Base-by-base conservation (phyloP, 2,113 vertebrate species). In the Cebus imitator region DNA sequence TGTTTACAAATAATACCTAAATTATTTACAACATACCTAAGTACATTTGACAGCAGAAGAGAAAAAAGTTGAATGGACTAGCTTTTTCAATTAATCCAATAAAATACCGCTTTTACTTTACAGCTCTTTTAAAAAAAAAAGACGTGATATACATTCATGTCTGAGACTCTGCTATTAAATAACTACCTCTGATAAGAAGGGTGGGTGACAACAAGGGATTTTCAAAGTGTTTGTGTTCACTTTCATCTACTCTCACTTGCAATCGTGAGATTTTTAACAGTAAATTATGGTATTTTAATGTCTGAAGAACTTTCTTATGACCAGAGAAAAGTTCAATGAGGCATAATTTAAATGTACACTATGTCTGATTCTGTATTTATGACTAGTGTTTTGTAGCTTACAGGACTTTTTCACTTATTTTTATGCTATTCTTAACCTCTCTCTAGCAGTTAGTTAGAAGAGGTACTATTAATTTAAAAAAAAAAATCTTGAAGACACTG, bases 1-100 rank as follows among this genome's bases (percentile, higher is more conserved):
- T 96, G 81, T 87, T 97, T 96, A 84, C 93, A 97, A 97, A 96
- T 90, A 97, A 91, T 88, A 87, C 50, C 87, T 92, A 73, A 97
- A 96, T 96, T 96, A 97, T 97, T 97, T 95, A 97, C 93, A 88
- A 57, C 55, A 66, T 93, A 48, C 58, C 52, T 84, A 78, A 94
- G 61, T 73, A 64, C 55, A 35, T 70, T 87, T 89, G 96, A 97
- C 81, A 66, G 92, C 20, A 48, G 92, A 92, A 84, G 72, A 96
- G 88, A 96, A 64, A 90, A 55, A 91, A 87, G 58, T 82, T 90
- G 90, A 32, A 84, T 48, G n/a, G 76, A 72, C 68, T 61, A 18
- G 85, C 79, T 90, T 96, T 58, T 87, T 68, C 92, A 97, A 96
- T 91, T 97, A 97, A 87, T 88, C 20, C 52, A 76, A 84, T 85